A percentile compares a stretch with the other conserved stretches of the same genome.
These are phyloP conservation scores for Osmerus mordax DNA, from an alignment of 2,113 vertebrate genomes.

Conservation along the genomic window DNA sequence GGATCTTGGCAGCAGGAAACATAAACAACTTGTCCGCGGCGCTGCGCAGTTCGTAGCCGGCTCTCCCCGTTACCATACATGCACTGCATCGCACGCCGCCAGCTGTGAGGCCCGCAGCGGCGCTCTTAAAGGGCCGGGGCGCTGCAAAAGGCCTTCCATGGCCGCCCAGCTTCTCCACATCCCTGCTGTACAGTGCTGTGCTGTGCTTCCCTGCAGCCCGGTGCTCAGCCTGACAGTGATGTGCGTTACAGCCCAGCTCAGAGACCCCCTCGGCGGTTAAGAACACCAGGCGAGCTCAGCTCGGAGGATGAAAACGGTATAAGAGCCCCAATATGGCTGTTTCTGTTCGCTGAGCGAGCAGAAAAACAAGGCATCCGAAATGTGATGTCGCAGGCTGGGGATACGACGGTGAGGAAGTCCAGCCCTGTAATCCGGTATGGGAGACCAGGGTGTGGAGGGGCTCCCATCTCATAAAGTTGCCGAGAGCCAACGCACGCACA, in stretches of 20 bases:
- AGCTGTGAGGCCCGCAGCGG: constrained; percentile 15
- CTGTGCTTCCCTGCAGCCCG: not conserved
- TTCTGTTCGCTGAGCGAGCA: constrained; percentile 46
- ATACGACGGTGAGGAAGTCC: constrained; percentile 13
- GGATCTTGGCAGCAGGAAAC: constrained; percentile 75
- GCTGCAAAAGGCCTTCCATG: constrained; percentile 28
- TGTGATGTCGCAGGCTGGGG: constrained; percentile 32
- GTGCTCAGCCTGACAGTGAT: too few relatives aligned
- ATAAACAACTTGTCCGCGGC: constrained; percentile 74
- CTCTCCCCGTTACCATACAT: constrained; percentile 53
- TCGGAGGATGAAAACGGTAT: constrained; percentile 16
- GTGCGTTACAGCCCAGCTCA: constrained; percentile 4
- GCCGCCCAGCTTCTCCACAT: not conserved
- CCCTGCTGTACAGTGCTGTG: not conserved
- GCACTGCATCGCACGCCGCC: constrained; percentile 35
- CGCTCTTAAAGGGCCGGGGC: constrained; percentile 61
- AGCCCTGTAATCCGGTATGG: constrained; percentile 13
- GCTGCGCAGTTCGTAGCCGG: constrained; percentile 56
- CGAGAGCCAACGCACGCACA: not conserved
- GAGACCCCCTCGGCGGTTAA: constrained; percentile 31
- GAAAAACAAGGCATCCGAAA: constrained; percentile 39
- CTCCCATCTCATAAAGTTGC: constrained; percentile 1
- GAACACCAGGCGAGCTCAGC: constrained; percentile 19
- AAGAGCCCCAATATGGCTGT: constrained; percentile 34
- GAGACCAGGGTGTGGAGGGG: constrained; percentile 19